These are phyloP conservation scores for Sebastes paucispinis DNA, from an alignment of 2,797 vertebrate genomes.

Conservation along the genomic window DNA sequence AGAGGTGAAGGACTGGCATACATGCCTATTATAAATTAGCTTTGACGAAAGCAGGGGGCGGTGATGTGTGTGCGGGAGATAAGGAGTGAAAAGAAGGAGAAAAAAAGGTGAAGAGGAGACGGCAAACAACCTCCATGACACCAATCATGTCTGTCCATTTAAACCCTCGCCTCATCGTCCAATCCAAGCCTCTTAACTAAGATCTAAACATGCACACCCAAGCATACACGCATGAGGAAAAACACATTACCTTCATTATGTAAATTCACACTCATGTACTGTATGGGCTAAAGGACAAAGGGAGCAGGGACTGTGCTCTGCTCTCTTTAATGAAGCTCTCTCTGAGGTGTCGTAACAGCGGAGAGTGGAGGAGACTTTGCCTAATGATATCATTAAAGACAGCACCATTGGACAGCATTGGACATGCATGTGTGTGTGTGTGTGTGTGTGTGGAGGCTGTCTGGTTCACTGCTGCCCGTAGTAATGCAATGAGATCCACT, in stretches of 20 bases:
- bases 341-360: constrained; percentile 25
- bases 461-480: not conserved
- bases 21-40: constrained; percentile 6
- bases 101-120: not conserved
- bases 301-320: not conserved
- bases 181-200: not conserved
- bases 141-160: constrained; percentile 5
- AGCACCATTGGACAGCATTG: not conserved
- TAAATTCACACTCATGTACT: constrained; percentile 9
- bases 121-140: constrained; percentile 21
- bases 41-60: not conserved
- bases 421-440: constrained; percentile 4
- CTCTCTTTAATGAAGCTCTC: constrained; percentile 40
- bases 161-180: not conserved
- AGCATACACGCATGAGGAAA: not conserved
- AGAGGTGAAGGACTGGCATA: not conserved
- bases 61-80: not conserved
- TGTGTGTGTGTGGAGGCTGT: not conserved
- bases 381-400: constrained; percentile 57
- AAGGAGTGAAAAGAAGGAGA: not conserved
- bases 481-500: constrained; percentile 38
- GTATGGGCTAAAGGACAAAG: constrained; percentile 1
- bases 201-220: not conserved
- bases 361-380: constrained; percentile 33
- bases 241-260: constrained; percentile 24